Evolutionary conservation across 2,797 vertebrate species (phyloP).

Genomic region (Oreochromis grahami): DNA sequence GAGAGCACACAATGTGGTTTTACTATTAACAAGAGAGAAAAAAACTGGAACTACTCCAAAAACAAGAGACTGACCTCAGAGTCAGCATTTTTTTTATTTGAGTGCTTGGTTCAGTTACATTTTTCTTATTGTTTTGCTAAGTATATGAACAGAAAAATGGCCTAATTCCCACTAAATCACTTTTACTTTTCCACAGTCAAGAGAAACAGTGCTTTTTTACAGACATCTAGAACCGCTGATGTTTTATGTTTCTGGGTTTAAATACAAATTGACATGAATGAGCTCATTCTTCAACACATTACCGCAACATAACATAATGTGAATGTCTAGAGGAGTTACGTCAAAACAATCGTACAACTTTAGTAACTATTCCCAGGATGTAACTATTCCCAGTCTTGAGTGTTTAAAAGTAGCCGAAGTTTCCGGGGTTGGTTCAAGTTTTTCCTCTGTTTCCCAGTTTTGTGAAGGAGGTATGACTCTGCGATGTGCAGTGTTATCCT

Average conservation of each 20-base stretch:
- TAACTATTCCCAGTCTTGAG: neutral
- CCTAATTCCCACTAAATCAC: neutral
- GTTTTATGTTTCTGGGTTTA: neutral
- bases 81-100: constrained; percentile 3
- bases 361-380: neutral
- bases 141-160: neutral
- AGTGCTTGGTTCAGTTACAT: neutral
- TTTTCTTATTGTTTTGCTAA: neutral
- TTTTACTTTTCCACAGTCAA: neutral
- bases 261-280: neutral
- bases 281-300: neutral
- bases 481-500: constrained; percentile 68
- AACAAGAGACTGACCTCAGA: constrained; percentile 3
- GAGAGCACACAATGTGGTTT: neutral
- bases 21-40: neutral
- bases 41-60: neutral
- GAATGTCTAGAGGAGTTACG: neutral
- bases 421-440: constrained; percentile 50
- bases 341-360: neutral
- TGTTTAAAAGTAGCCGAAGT: constrained; percentile 39
- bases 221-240: neutral
- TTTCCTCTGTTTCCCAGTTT: constrained; percentile 30
- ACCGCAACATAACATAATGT: neutral
- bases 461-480: constrained; percentile 65
- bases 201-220: neutral